Base-by-base conservation (phyloP, 2,888 invertebrate species). In the Chirona hameri region DNA sequence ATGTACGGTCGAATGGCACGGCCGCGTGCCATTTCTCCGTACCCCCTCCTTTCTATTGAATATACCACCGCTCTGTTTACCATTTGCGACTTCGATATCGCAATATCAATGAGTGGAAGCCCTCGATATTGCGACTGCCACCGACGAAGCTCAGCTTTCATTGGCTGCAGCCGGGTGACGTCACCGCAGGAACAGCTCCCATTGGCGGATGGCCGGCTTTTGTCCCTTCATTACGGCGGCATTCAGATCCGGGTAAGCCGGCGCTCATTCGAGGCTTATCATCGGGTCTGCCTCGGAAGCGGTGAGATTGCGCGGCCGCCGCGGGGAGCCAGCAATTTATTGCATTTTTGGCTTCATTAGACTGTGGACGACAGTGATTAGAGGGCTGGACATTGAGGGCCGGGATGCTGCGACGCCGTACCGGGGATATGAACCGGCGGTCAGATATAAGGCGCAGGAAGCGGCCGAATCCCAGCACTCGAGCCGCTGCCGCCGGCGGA, bases 181-280 rank as follows among this genome's bases (percentile, higher is more conserved):
- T 81, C 83, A 65, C 65, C 7, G 27, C 21, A n/a, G 10, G n/a
- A 29, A 29, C 69, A 31, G 72, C 65, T 18, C 21, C 52, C 69
- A 83, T 83, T 72, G 69, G 76, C 46, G 12, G 46, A 21, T 18
- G 76, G 39, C 39, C 21, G 46, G 21, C 76, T 69, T 81, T 69
- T 81, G 69, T 60, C 31, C 60, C 46, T 69, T 81, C 60, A 69
- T 69, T 81, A 81, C 69, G 10, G 7, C 24, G 69, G 60, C 60
- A 69, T 86, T 39, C 85, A 88, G 89, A 89, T 86, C 89, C 89
- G 24, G 89, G 89, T 86, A 88, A 88, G 85, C 76, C 46, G 15
- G 9, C 76, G 76, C 76, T 76, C 76, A 76, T 76, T 76, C 76
- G 76, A 7, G 15, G 76, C 76, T 76, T 76, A 76, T 12, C 21